These are phyloP conservation scores for Diogma glabrata DNA, from an alignment of 2,888 invertebrate species.

Conservation along the genomic window DNA sequence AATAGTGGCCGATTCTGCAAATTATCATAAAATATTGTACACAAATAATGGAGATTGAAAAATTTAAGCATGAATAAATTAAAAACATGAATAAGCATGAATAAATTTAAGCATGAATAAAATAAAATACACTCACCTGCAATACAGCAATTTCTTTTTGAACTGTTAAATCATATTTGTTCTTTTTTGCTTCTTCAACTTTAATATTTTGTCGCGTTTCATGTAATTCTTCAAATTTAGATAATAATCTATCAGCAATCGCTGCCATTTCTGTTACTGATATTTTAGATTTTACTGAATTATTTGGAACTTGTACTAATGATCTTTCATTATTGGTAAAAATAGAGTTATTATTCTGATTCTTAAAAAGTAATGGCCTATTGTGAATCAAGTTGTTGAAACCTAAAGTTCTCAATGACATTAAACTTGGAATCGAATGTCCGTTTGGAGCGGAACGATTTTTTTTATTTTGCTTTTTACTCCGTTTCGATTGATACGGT, in stretches of 20 bases:
- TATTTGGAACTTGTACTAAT: neutral
- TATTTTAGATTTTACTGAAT: neutral
- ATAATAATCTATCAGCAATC: neutral
- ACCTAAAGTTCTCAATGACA: too few species aligned
- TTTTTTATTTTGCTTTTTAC: too few species aligned
- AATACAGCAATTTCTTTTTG: conserved; percentile 2
- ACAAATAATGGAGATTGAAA: too few species aligned
- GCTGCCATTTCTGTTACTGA: neutral
- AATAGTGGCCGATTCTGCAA: neutral
- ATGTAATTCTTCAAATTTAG: neutral
- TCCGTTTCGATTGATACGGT: too few species aligned
- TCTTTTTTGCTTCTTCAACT: conserved; percentile 1
- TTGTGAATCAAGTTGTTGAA: too few species aligned
- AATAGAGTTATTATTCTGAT: too few species aligned
- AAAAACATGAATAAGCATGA: too few species aligned
- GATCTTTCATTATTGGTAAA: too few species aligned
- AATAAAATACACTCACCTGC: neutral
- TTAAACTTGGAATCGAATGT: too few species aligned
- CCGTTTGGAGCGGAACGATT: too few species aligned
- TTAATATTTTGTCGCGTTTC: conserved; percentile 3
- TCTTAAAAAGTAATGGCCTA: neutral
- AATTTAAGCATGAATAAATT: too few species aligned
- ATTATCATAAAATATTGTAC: neutral
- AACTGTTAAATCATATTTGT: conserved; percentile 6
- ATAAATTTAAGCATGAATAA: too few species aligned